Evolutionary conservation across 2,113 vertebrate species (phyloP).

Genomic region (Mungos mungo): DNA sequence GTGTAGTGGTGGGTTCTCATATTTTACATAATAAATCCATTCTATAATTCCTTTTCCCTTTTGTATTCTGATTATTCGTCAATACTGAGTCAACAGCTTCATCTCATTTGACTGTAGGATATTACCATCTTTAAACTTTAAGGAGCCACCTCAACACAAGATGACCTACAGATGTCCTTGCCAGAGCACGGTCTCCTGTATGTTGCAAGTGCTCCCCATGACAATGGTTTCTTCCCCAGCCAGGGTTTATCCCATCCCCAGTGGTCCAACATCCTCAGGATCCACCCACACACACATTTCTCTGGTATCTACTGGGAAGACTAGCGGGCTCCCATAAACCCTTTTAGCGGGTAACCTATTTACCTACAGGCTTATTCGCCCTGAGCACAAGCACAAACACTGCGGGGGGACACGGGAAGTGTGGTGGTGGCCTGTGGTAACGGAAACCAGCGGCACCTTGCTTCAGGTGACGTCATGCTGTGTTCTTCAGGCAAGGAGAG

Average conservation of each 20-base stretch:
- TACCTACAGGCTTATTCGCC: background rate
- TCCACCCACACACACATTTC: no score
- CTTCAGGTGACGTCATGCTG: background rate
- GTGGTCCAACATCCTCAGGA: background rate
- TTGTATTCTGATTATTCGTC: background rate
- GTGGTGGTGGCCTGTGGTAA: background rate
- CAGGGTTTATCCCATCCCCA: background rate
- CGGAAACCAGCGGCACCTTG: background rate
- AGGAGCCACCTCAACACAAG: background rate
- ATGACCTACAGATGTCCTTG: background rate
- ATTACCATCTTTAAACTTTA: background rate
- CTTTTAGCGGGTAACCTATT: background rate
- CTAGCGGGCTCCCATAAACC: background rate
- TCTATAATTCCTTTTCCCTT: background rate
- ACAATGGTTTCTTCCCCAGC: background rate
- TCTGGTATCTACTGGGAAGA: background rate
- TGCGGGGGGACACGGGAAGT: background rate
- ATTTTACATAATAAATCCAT: background rate
- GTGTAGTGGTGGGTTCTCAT: background rate
- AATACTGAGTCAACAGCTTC: background rate
- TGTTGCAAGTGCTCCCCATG: fast-evolving
- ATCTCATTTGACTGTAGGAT: background rate
- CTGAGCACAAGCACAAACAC: background rate
- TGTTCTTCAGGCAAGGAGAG: background rate
- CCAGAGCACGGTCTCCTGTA: background rate